These are phyloP conservation scores for Enoplolaimus lenunculus DNA, from an alignment of 2,888 invertebrate species.

Conservation along the genomic window DNA sequence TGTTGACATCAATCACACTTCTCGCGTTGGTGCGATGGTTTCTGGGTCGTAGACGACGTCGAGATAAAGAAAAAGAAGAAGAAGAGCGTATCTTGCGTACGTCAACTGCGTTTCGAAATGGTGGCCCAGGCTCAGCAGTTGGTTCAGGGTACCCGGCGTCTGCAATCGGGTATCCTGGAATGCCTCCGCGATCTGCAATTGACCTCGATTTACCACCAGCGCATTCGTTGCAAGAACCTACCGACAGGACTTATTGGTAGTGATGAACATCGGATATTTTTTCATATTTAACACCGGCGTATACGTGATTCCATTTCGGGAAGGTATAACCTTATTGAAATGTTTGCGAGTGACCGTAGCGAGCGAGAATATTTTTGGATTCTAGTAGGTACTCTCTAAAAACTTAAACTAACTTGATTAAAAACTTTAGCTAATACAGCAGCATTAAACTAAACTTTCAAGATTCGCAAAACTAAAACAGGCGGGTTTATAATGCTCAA, in stretches of 20 bases:
- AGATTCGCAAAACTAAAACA: too few species aligned
- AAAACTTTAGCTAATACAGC: too few species aligned
- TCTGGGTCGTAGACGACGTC: constrained; percentile 21
- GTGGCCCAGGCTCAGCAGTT: not conserved
- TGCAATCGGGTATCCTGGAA: not conserved
- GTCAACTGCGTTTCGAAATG: constrained; percentile 9
- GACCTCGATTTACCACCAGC: constrained; percentile 36
- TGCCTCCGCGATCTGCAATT: constrained; percentile 23
- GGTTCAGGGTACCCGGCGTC: constrained; percentile 15
- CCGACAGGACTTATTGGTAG: not conserved
- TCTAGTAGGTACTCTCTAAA: too few species aligned
- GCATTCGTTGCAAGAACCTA: constrained; percentile 30
- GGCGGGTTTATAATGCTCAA: too few species aligned
- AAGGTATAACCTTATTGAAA: too few species aligned
- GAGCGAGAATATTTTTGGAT: too few species aligned
- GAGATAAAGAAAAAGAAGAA: constrained; percentile 25
- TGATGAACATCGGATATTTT: not conserved
- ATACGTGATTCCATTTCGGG: too few species aligned
- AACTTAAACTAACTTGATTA: too few species aligned
- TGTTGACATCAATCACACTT: constrained; percentile 27
- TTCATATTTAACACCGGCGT: too few species aligned
- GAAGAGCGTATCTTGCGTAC: constrained; percentile 9
- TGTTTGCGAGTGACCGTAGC: too few species aligned
- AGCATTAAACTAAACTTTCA: too few species aligned
- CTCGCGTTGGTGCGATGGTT: constrained; percentile 28